Percentiles rank a stretch among this genome's conserved stretches.
phyloP scores from a whole-genome alignment of 2,797 vertebrate species.

The Cossypha heuglini region DNA sequence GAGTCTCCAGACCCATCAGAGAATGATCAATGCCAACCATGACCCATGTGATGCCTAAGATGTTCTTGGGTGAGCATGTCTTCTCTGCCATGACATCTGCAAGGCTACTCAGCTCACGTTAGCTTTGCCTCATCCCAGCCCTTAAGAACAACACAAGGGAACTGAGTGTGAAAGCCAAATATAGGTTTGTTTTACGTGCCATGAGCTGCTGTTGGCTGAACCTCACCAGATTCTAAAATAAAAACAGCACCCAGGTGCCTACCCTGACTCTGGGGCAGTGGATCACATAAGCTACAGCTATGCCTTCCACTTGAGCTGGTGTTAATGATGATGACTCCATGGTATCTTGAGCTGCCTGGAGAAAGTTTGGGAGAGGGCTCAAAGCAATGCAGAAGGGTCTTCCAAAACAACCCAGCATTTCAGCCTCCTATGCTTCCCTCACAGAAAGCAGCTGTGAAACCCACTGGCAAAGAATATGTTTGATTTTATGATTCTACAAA shows the following conservation, averaged over 20 bases:
- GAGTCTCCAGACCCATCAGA: background rate
- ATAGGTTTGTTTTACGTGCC: background rate
- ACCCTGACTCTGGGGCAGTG: background rate
- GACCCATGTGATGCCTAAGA: accelerated
- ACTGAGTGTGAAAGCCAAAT: background rate
- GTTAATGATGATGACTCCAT: background rate
- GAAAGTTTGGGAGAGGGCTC: background rate
- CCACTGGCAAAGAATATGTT: background rate
- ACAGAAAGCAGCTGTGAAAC: background rate
- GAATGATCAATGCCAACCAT: background rate
- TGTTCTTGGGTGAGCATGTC: background rate
- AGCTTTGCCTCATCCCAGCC: background rate
- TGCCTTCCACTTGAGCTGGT: background rate
- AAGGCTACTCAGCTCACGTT: background rate
- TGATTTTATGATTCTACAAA: background rate
- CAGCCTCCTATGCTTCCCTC: background rate
- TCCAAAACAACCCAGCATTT: background rate
- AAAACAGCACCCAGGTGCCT: background rate
- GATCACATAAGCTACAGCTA: background rate
- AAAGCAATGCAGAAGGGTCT: background rate
- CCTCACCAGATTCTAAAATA: background rate
- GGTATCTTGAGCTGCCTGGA: background rate
- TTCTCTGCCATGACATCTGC: background rate
- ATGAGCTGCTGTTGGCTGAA: background rate
- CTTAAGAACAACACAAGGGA: background rate